phyloP scores from a whole-genome alignment of 2,888 invertebrate species.

The Amiota mariae region DNA sequence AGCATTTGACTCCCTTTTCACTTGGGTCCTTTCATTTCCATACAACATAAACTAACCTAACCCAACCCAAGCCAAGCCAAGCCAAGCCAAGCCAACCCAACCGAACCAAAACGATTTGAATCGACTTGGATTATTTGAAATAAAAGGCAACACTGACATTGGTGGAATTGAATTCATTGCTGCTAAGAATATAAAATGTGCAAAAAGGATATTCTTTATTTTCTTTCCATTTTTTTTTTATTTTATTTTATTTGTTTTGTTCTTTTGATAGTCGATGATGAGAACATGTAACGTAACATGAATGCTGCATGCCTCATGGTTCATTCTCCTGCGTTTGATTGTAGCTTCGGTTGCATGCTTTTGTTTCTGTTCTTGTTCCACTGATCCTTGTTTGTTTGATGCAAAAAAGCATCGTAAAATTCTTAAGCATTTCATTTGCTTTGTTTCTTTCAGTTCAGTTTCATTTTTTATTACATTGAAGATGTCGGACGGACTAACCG shows the following conservation, averaged over 20 bases:
- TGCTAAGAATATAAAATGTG: constrained; percentile 1
- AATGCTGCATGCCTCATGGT: too few relatives aligned
- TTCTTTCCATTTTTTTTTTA: background rate
- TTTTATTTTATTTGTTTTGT: background rate
- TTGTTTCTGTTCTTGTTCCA: constrained; percentile 6
- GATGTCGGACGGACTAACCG: too few relatives aligned
- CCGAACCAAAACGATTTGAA: too few relatives aligned
- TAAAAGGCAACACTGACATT: constrained; percentile 33
- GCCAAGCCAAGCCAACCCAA: too few relatives aligned
- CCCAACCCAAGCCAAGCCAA: too few relatives aligned
- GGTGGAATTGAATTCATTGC: constrained; percentile 32
- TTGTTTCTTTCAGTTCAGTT: constrained; percentile 52
- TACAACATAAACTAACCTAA: too few relatives aligned
- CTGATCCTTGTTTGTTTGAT: constrained; percentile 29
- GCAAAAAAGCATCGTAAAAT: constrained; percentile 45
- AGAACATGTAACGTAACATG: too few relatives aligned
- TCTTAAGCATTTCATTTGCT: constrained; percentile 43
- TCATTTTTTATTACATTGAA: constrained; percentile 48
- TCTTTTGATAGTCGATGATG: constrained; percentile 36
- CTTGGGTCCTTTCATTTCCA: constrained; percentile 25
- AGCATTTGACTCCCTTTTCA: constrained; percentile 32
- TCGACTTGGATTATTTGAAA: background rate
- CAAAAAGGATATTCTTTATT: background rate
- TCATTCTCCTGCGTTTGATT: too few relatives aligned
- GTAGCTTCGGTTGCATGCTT: constrained; percentile 36